Percentiles rank a stretch among this genome's conserved stretches.
phyloP scores from a whole-genome alignment of 2,113 vertebrate genomes.

The Boleophthalmus pectinirostris region DNA sequence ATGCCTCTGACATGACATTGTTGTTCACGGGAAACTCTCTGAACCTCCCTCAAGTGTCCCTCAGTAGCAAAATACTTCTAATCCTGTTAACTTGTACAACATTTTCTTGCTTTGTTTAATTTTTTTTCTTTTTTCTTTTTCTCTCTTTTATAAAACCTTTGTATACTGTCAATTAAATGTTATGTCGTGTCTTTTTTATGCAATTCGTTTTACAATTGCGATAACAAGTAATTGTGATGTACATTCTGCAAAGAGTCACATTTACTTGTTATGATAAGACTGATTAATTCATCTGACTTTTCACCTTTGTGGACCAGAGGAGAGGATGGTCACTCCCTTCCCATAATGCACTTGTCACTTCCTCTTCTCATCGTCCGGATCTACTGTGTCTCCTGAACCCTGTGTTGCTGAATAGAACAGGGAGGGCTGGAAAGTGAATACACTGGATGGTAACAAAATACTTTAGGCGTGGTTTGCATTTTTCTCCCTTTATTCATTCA shows the following conservation, averaged over 20 bases:
- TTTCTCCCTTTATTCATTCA: slow-evolving; percentile 14
- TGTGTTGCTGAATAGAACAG: neutral
- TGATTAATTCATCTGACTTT: neutral
- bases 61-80: neutral
- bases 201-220: no score
- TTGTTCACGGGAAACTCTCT: slow-evolving; percentile 48
- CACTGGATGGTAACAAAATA: slow-evolving; percentile 19
- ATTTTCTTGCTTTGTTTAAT: no score
- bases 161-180: neutral
- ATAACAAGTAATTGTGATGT: no score
- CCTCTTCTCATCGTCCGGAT: slow-evolving; percentile 16
- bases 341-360: slow-evolving; percentile 30
- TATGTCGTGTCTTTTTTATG: neutral
- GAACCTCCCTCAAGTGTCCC: neutral
- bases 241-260: neutral
- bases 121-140: neutral
- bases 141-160: neutral
- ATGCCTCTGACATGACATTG: slow-evolving; percentile 1
- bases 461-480: slow-evolving; percentile 38
- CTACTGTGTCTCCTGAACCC: slow-evolving; percentile 1
- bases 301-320: neutral
- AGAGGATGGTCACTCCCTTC: slow-evolving; percentile 16
- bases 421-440: slow-evolving; percentile 30
- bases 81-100: neutral
- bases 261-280: neutral